Evolutionary conservation across 2,888 invertebrate genomes (phyloP).

Genomic region (Endomychus coccineus): DNA sequence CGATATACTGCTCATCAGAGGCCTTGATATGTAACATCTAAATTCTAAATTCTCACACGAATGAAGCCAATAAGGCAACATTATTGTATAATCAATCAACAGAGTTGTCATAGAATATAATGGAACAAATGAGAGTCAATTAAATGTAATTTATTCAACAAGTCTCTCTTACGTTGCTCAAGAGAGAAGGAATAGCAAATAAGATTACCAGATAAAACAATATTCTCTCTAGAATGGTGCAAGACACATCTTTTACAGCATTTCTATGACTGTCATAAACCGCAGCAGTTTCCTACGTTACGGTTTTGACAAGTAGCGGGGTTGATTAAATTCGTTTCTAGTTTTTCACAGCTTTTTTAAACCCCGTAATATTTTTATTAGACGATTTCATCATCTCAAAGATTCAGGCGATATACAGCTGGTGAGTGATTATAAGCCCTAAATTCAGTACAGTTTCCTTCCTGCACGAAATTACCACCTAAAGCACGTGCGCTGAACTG

Average conservation of each 20-base stretch:
- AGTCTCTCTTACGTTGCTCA: too few species aligned
- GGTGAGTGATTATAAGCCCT: too few species aligned
- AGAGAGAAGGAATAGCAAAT: slow-evolving; percentile 26
- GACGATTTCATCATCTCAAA: slow-evolving; percentile 8
- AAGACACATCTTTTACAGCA: slow-evolving; percentile 25
- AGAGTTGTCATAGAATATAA: too few species aligned
- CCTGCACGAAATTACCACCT: slow-evolving; percentile 23
- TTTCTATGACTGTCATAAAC: slow-evolving; percentile 30
- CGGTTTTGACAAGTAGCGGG: slow-evolving; percentile 28
- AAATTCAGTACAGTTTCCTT: slow-evolving; percentile 12
- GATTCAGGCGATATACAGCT: slow-evolving; percentile 13
- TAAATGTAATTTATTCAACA: too few species aligned
- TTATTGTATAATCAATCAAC: too few species aligned
- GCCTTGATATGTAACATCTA: too few species aligned
- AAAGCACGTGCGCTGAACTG: slow-evolving; percentile 28
- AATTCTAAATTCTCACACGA: too few species aligned
- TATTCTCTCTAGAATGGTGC: slow-evolving; percentile 13
- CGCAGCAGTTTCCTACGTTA: slow-evolving; percentile 20
- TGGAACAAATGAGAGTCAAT: too few species aligned
- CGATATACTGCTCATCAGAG: too few species aligned
- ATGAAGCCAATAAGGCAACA: too few species aligned
- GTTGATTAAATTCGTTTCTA: slow-evolving; percentile 30
- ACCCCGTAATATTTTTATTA: slow-evolving; percentile 15
- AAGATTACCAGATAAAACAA: slow-evolving; percentile 27
- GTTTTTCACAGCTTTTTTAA: slow-evolving; percentile 17